Percentiles rank a stretch among this genome's conserved stretches.
Conservation (phyloP, 23 tunicate genomes). For the Clavelina lepadiformis region DNA sequence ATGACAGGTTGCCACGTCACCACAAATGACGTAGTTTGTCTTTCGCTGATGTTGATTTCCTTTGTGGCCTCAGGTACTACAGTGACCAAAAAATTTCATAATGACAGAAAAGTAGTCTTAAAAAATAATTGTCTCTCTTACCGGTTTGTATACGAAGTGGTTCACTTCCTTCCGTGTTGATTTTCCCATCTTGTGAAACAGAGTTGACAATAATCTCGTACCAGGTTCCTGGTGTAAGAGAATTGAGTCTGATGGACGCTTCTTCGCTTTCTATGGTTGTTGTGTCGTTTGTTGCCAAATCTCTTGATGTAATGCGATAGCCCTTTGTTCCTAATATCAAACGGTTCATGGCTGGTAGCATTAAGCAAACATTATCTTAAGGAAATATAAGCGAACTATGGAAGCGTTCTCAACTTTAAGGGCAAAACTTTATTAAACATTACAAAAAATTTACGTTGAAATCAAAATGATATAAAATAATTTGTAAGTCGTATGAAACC, state of each 20-base stretch:
- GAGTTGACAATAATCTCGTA: conserved; percentile 28
- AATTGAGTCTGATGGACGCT: too few relatives aligned
- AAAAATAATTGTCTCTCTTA: conserved; percentile 2
- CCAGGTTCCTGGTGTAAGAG: conserved; percentile 26
- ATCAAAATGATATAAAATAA: too few relatives aligned
- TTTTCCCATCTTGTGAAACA: conserved; percentile 14
- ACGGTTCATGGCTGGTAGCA: too few relatives aligned
- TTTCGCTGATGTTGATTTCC: conserved; percentile 22
- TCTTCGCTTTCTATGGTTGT: too few relatives aligned
- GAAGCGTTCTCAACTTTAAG: too few relatives aligned
- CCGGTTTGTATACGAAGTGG: conserved; percentile 30
- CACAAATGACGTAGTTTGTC: conserved; percentile 14
- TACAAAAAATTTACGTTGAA: too few relatives aligned
- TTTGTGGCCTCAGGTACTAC: conserved; percentile 31
- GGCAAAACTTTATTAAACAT: too few relatives aligned
- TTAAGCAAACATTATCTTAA: too few relatives aligned
- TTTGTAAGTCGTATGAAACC: too few relatives aligned
- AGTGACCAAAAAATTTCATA: too few relatives aligned
- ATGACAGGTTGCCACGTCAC: conserved; percentile 14
- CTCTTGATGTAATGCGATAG: conserved; percentile 8
- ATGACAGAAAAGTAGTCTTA: too few relatives aligned
- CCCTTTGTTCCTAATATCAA: conserved; percentile 22
- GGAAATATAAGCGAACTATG: too few relatives aligned
- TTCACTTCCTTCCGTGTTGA: conserved; percentile 48
- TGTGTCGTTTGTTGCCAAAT: conserved; percentile 3